Conservation (phyloP, 2,113 vertebrate genomes). For the Ctenodactylus gundi region DNA sequence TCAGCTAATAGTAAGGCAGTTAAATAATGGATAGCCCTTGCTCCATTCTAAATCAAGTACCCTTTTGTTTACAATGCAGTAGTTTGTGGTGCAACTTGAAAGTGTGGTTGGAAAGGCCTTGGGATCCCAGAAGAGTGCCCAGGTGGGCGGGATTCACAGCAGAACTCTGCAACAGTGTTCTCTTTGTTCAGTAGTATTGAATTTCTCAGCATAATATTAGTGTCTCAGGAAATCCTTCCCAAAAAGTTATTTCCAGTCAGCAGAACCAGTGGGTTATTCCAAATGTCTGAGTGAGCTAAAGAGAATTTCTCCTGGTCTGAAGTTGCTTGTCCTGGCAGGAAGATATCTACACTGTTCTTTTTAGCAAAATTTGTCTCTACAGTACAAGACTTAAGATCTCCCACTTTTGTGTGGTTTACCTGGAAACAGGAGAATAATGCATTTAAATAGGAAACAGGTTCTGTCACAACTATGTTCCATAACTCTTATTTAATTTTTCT, state of each 20-base stretch:
- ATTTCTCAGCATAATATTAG: constrained; percentile 60
- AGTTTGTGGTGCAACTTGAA: background rate
- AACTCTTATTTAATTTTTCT: background rate
- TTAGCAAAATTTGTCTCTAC: constrained; percentile 18
- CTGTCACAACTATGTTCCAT: background rate
- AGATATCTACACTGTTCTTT: constrained; percentile 39
- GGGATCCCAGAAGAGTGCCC: background rate
- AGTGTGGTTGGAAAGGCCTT: background rate
- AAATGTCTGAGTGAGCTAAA: constrained; percentile 55
- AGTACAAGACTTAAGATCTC: background rate
- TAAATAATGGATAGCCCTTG: background rate
- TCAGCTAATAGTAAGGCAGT: background rate
- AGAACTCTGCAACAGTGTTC: constrained; percentile 47
- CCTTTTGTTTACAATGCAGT: too few species aligned
- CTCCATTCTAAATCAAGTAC: background rate
- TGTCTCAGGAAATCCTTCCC: constrained; percentile 72
- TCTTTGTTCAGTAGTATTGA: constrained; percentile 59
- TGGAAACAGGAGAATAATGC: constrained; percentile 6
- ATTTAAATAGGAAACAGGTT: background rate
- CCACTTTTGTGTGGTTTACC: background rate
- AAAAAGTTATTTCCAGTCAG: constrained; percentile 68
- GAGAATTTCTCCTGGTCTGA: constrained; percentile 55
- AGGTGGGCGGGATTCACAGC: constrained; percentile 17
- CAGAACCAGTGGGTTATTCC: constrained; percentile 66
- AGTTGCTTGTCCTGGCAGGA: constrained; percentile 68